phyloP scores from a whole-genome alignment of 2,797 vertebrate species.

The Lophotriccus pileatus region DNA sequence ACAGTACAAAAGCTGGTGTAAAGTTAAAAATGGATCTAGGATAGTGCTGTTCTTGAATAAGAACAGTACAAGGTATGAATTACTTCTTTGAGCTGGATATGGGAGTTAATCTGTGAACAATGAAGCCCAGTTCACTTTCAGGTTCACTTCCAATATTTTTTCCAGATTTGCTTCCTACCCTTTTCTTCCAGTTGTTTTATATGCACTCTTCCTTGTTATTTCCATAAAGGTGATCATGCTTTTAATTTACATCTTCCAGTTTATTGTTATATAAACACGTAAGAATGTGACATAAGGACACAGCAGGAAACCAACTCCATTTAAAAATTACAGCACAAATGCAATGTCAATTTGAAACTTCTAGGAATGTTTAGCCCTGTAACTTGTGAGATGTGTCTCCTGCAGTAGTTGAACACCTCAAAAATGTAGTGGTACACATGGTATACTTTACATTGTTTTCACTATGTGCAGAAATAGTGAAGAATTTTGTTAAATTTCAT shows the following conservation, averaged over 20 bases:
- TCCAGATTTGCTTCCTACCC: background rate
- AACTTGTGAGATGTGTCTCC: background rate
- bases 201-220: background rate
- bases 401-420: background rate
- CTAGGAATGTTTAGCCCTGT: background rate
- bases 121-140: background rate
- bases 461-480: background rate
- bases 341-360: background rate
- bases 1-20: background rate
- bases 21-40: slow-evolving; percentile 11
- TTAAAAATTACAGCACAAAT: background rate
- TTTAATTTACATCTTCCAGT: background rate
- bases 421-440: background rate
- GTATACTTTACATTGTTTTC: background rate
- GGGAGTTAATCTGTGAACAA: background rate
- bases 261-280: background rate
- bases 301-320: background rate
- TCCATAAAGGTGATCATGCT: background rate
- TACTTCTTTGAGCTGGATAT: background rate
- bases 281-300: background rate
- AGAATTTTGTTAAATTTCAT: background rate
- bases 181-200: background rate
- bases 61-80: background rate
- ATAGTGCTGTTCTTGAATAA: background rate
- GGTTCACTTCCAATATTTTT: background rate